Percentiles rank a stretch among this genome's conserved stretches.
Evolutionary conservation across 2,797 vertebrate genomes (phyloP).

Genomic region (Anolis apletophallus): DNA sequence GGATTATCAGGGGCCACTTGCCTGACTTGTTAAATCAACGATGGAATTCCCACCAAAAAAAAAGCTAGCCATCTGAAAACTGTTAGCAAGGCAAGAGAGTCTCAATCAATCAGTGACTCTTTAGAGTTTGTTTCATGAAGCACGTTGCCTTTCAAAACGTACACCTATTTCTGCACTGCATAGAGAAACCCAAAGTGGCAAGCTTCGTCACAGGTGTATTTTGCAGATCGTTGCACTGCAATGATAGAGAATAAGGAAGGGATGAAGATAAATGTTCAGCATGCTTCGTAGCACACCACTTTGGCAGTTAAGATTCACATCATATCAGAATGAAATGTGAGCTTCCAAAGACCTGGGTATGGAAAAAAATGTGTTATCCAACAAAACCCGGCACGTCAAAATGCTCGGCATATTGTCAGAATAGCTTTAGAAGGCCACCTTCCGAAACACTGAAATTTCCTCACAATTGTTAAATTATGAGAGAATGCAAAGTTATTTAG

Average conservation of each 20-base stretch:
- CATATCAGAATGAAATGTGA: background rate
- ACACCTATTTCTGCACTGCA: background rate
- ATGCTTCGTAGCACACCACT: background rate
- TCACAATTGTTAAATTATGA: background rate
- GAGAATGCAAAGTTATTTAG: background rate
- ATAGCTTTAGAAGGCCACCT: background rate
- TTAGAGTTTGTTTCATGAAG: background rate
- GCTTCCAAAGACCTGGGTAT: rapidly evolving
- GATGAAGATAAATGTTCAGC: conserved; percentile 37
- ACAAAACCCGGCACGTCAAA: background rate
- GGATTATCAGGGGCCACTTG: background rate
- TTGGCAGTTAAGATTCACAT: background rate
- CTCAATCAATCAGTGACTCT: background rate
- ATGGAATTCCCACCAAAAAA: background rate
- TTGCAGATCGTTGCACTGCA: background rate
- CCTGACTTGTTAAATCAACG: background rate
- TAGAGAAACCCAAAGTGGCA: conserved; percentile 1
- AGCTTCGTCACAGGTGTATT: conserved; percentile 19
- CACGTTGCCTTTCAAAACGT: background rate
- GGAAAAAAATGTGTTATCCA: background rate
- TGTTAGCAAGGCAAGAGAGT: background rate
- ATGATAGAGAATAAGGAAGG: background rate
- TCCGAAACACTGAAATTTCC: background rate
- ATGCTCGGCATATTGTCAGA: background rate
- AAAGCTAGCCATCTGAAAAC: conserved; percentile 15